phyloP scores from a whole-genome alignment of 1,140 invertebrate genomes.

The Chrysoperla carnea region DNA sequence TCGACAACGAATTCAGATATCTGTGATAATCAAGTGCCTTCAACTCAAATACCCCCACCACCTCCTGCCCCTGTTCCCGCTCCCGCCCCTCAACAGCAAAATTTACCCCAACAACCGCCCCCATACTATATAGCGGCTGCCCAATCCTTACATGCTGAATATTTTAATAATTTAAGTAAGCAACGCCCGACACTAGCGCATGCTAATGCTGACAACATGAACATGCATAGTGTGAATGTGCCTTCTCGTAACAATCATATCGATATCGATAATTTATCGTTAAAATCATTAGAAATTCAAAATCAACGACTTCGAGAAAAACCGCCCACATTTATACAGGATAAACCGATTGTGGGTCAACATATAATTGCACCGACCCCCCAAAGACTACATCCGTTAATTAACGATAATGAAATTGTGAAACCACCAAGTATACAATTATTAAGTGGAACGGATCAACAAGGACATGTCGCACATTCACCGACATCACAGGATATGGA shows the following conservation, averaged over 20 bases:
- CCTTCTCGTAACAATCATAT: slow-evolving; percentile 17
- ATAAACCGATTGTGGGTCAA: slow-evolving; percentile 5
- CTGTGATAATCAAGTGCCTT: too few species aligned
- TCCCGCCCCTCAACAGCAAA: neutral
- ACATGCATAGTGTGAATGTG: slow-evolving; percentile 1
- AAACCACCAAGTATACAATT: too few species aligned
- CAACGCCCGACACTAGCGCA: too few species aligned
- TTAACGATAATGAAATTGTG: too few species aligned
- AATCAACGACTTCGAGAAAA: neutral
- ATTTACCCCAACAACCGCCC: slow-evolving; percentile 26
- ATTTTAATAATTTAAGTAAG: slow-evolving; percentile 18
- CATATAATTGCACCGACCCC: slow-evolving; percentile 5
- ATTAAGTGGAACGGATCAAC: too few species aligned
- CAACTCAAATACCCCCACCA: too few species aligned
- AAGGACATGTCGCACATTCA: too few species aligned
- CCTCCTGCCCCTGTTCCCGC: too few species aligned
- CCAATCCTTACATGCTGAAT: slow-evolving; percentile 43
- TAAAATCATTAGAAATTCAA: slow-evolving; percentile 10
- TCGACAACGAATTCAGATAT: too few species aligned
- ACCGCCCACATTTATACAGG: slow-evolving; percentile 7
- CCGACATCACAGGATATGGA: too few species aligned
- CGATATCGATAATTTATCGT: slow-evolving; percentile 11
- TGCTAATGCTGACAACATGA: too few species aligned
- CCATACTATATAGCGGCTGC: slow-evolving; percentile 51
- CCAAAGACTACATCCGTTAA: slow-evolving; percentile 1